Conservation (phyloP, 2,888 invertebrate species). For the Seira sanloemensis region DNA sequence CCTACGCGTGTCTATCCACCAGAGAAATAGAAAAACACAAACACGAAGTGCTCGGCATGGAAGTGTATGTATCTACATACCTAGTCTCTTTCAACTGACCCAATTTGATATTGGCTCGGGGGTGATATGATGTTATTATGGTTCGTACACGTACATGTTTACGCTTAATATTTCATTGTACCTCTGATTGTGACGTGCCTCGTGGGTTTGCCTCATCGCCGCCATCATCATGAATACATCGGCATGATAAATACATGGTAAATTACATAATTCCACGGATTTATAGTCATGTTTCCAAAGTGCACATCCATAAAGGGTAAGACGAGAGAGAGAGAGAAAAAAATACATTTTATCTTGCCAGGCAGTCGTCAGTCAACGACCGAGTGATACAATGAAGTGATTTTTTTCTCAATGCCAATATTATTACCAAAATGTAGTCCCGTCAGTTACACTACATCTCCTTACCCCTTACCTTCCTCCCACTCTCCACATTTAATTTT, state of each 20-base stretch:
- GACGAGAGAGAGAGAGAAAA: too few species aligned
- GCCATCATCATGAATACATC: not conserved
- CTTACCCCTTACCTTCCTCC: not conserved
- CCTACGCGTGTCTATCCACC: conserved; percentile 3
- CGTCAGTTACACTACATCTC: not conserved
- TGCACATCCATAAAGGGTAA: conserved; percentile 41
- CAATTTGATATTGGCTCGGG: conserved; percentile 69
- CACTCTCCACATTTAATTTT: not conserved
- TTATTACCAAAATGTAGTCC: conserved; percentile 10
- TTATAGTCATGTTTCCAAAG: conserved; percentile 19
- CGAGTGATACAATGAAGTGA: not conserved
- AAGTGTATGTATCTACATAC: conserved; percentile 17
- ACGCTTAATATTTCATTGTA: not conserved
- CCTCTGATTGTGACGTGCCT: too few species aligned
- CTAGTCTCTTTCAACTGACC: conserved; percentile 63
- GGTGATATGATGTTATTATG: conserved; percentile 20
- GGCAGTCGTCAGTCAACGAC: not conserved
- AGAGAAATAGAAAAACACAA: not conserved
- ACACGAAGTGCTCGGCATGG: not conserved
- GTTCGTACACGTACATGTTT: not conserved
- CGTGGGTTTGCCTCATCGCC: conserved; percentile 9
- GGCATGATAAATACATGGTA: not conserved
- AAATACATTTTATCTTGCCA: conserved; percentile 30
- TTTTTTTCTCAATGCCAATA: conserved; percentile 30
- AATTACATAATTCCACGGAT: conserved; percentile 44